These are phyloP conservation scores for Acrobasis repandana DNA, from an alignment of 2,888 invertebrate genomes.

Conservation along the genomic window DNA sequence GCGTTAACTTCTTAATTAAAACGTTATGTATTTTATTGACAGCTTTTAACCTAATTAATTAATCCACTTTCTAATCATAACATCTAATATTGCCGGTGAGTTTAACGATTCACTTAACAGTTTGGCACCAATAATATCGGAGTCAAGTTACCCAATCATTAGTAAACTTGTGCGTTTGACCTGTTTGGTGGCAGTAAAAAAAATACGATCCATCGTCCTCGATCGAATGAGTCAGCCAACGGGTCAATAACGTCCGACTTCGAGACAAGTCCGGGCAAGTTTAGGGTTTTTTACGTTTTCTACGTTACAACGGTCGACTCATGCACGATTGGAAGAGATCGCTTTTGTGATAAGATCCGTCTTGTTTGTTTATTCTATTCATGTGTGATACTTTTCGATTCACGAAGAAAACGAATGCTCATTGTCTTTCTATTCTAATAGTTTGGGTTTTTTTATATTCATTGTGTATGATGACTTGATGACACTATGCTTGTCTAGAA, in stretches of 20 bases:
- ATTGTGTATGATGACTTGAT: too few relatives aligned
- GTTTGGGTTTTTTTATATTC: too few relatives aligned
- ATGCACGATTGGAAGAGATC: not conserved
- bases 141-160: conserved; percentile 3
- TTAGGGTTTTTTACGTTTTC: not conserved
- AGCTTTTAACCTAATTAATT: too few relatives aligned
- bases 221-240: conserved; percentile 10
- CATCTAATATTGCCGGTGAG: not conserved
- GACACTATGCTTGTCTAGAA: too few relatives aligned
- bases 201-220: conserved; percentile 1
- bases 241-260: conserved; percentile 12
- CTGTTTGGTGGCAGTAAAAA: conserved; percentile 7
- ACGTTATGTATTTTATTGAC: too few relatives aligned
- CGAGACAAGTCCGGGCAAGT: conserved; percentile 8
- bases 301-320: conserved; percentile 5
- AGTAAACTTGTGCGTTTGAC: not conserved
- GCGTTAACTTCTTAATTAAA: too few relatives aligned
- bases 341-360: not conserved
- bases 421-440: too few relatives aligned
- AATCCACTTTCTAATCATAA: too few relatives aligned
- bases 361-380: not conserved
- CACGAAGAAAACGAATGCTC: too few relatives aligned
- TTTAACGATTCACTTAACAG: not conserved
- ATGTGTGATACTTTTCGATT: not conserved
- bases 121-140: not conserved